A percentile compares a stretch with the other conserved stretches of the same genome.
Conservation (phyloP, 2,797 vertebrate genomes). For the Remorina albescens region DNA sequence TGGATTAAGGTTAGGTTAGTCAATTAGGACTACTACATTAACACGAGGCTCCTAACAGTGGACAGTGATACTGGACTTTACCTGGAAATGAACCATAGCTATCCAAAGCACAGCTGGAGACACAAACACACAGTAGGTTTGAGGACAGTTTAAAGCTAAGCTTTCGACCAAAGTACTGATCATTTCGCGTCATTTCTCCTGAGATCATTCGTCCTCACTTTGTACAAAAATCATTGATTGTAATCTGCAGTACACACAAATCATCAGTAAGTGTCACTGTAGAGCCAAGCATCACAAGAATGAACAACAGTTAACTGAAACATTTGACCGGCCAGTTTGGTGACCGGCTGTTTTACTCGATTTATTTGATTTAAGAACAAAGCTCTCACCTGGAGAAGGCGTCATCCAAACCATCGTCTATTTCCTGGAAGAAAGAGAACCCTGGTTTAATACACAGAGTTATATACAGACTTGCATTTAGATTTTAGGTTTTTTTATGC, state of each 20-base stretch:
- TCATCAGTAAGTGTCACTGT: conserved; percentile 48
- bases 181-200: neutral
- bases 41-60: conserved; percentile 28
- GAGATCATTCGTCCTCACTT: neutral
- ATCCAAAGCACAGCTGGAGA: conserved; percentile 85
- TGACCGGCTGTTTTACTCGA: neutral
- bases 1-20: conserved; percentile 63
- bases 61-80: conserved; percentile 70
- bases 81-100: conserved; percentile 84
- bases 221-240: conserved; percentile 7
- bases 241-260: conserved; percentile 46
- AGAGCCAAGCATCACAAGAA: conserved; percentile 11
- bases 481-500: neutral
- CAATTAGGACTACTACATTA: conserved; percentile 48
- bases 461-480: neutral
- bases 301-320: neutral
- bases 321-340: conserved; percentile 16
- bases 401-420: conserved; percentile 93
- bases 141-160: conserved; percentile 51
- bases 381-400: conserved; percentile 92
- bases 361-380: neutral
- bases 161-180: conserved; percentile 8
- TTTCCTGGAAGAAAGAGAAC: conserved; percentile 81
- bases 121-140: conserved; percentile 80
- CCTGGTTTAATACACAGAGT: neutral